These are phyloP conservation scores for Dufourea novaeangliae DNA, from an alignment of 1,140 invertebrate genomes.

Conservation along the genomic window DNA sequence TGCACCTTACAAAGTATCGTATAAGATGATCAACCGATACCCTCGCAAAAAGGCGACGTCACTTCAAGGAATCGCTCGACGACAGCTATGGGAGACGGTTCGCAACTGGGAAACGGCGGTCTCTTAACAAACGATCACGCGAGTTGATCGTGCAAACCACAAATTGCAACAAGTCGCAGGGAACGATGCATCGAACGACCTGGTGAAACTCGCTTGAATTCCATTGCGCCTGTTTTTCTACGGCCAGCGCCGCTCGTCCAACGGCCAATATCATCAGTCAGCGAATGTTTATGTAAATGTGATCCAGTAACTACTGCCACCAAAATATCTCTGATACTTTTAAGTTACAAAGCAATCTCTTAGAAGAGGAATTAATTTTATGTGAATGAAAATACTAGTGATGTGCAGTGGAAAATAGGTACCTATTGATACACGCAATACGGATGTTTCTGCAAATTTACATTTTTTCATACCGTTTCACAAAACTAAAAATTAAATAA, in stretches of 20 bases:
- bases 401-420: too few relatives aligned
- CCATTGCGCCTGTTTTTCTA: conserved; percentile 25
- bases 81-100: conserved; percentile 18
- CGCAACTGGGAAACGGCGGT: conserved; percentile 25
- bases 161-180: conserved; percentile 41
- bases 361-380: too few relatives aligned
- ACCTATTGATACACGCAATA: too few relatives aligned
- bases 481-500: too few relatives aligned
- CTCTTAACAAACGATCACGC: conserved; percentile 50
- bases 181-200: conserved; percentile 8
- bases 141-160: conserved; percentile 42
- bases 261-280: neutral
- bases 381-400: too few relatives aligned
- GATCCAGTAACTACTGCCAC: neutral
- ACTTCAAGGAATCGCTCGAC: conserved; percentile 24
- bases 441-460: too few relatives aligned
- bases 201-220: neutral
- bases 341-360: too few relatives aligned
- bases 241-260: neutral
- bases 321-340: neutral
- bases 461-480: too few relatives aligned
- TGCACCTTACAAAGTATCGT: neutral
- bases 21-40: neutral
- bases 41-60: neutral
- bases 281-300: neutral